Base-by-base conservation (phyloP, 2,797 vertebrate genomes). In the Rhinatrema bivittatum region DNA sequence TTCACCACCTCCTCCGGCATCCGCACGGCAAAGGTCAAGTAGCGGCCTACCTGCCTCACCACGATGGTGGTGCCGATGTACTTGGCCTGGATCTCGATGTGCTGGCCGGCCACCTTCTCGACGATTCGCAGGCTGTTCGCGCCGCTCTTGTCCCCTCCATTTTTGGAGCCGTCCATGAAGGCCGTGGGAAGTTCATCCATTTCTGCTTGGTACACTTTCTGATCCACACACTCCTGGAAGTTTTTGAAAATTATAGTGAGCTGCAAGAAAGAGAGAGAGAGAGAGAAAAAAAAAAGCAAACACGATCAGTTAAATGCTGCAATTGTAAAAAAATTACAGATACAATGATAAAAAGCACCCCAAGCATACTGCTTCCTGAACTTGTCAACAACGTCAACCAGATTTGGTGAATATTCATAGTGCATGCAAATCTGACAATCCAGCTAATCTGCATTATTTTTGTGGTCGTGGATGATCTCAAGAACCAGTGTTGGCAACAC, bases 191-290 rank as follows among this genome's bases (percentile, higher is more conserved):
- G 89, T 61, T 96, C 90, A 0, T 93, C 92, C 5, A 89, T 94
- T 81, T 98, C 92, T 0, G 95, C 94, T 34, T 95, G 93, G 74
- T 97, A 99, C 56, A 87, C 95, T 45, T 99, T 99, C 81, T 99
- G 93, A 30, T 98, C 95, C 47, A 96, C 89, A 0, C 95, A 99
- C 53, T 97, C 92, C 62, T 93, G 93, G 78, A 97, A 97, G 59
- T 90, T 94, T 85, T 94, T 98, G 62, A 99, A 98, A 76, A 99
- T 98, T 80, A 99, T 94, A 33, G 95, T 99, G 62, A 99, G 80
- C 95, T 99, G 72, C 3, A 15, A 4, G 27, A 36, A 9, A 25
- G 25, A 2, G 10, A 31, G 17, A 6, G 32, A 20, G 7, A 23
- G n/a, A 10, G 10, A 24, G n/a, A 28, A 20, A 32, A 13, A n/a